Conservation (phyloP, 2,888 invertebrate genomes). For the Ennomos quercinarius region DNA sequence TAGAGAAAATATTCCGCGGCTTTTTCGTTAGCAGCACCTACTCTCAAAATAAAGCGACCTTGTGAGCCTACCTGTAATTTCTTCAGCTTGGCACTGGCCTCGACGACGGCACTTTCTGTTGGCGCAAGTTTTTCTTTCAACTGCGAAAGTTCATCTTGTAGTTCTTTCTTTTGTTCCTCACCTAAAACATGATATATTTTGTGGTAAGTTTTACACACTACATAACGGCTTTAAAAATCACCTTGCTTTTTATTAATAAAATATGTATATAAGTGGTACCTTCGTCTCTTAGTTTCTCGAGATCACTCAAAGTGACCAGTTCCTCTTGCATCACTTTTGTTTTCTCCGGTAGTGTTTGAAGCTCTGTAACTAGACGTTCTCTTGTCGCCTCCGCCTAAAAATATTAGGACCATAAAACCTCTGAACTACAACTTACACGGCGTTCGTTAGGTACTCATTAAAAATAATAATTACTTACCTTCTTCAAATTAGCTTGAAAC, state of each 20-base stretch:
- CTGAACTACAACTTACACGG: too few relatives aligned
- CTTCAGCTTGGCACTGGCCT: slow-evolving; percentile 80
- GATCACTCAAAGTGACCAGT: slow-evolving; percentile 85
- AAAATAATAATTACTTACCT: slow-evolving; percentile 63
- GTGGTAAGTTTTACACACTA: background rate
- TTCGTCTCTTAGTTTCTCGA: slow-evolving; percentile 85
- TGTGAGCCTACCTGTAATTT: slow-evolving; percentile 75
- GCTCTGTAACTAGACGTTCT: slow-evolving; percentile 80
- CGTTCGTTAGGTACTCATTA: too few relatives aligned
- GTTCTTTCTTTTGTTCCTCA: slow-evolving; percentile 80
- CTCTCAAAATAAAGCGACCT: too few relatives aligned
- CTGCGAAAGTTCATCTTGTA: slow-evolving; percentile 79
- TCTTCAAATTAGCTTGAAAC: slow-evolving; percentile 86
- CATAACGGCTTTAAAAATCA: too few relatives aligned
- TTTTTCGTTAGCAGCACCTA: too few relatives aligned
- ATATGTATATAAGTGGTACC: slow-evolving; percentile 50
- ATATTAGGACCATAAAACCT: too few relatives aligned
- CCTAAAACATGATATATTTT: slow-evolving; percentile 48
- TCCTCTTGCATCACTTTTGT: slow-evolving; percentile 88
- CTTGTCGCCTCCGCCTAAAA: slow-evolving; percentile 75
- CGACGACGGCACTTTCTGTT: slow-evolving; percentile 78
- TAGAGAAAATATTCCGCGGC: too few relatives aligned
- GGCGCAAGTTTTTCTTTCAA: slow-evolving; percentile 77
- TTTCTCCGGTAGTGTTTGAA: slow-evolving; percentile 89
- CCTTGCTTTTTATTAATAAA: too few relatives aligned